Evolutionary conservation across 1,140 invertebrate species (phyloP), one percentile per base, ranked within the genome.

Genomic region (Phortica variegata): DNA sequence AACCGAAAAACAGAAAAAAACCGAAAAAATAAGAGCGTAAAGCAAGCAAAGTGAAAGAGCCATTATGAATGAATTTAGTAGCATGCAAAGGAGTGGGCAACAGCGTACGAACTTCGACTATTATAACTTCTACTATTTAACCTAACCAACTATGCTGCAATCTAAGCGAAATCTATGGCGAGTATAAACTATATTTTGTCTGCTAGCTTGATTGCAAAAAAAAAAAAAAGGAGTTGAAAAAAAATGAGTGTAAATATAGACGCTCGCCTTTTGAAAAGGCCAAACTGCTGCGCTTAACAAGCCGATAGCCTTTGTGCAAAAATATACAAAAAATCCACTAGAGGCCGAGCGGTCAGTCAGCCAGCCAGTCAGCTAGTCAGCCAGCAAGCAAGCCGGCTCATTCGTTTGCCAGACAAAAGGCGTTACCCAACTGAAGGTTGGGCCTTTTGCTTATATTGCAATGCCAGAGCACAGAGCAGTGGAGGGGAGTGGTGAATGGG

Each of bases 1-100:
- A 26, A 26, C 10, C 5, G 23, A 26, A 26, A 26, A 10, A 26
- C 5, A 26, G 10, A 26, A 26, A 26, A 26, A 26, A 26, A 26
- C 23, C 23, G n/a, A n/a, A n/a, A n/a, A n/a, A n/a, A n/a, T 13
- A 26, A 26, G 33, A 43, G 15, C 16, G 36, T 26, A 37, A 43
- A 40, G 23, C 51, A 49, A 51, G 49, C 43, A 56, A 45, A 47
- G 54, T 44, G 55, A 60, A 63, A 66, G 69, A 68, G 41, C 63
- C 63, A 68, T 68, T 68, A 68, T 68, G 63, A 68, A 69, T 68
- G 63, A 68, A 69, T 68, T 69, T 69, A 68, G 63, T 66, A 60
- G 56, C 50, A 47, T 37, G 42, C 39, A 49, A 54, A 39, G 47
- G 43, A 41, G 49, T 38, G 26, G 47, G 42, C 31, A 47, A 23